Base-by-base conservation (phyloP, 1,140 invertebrate genomes). In the Magallana ariakensis region DNA sequence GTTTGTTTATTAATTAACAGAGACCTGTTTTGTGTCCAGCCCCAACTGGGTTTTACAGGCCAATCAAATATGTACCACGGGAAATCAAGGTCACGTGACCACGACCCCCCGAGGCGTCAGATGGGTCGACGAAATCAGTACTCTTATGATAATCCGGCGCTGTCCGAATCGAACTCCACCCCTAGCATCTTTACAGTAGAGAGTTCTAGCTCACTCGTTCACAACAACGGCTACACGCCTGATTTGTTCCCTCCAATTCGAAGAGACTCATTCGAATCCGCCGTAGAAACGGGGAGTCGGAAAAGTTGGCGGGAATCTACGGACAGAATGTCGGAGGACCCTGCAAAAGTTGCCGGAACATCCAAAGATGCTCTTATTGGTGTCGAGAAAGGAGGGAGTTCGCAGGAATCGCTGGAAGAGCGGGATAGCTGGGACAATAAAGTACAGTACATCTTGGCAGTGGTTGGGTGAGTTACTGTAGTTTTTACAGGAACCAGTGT, bases 391-490 rank as follows among this genome's bases (percentile, higher is more conserved):
- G 83, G 81, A 58, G 33, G 19, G 10, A 62, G 46, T 15, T 62
- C 82, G 33, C 53, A 80, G 26, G 58, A 54, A 60, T 26, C 15
- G 0, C 10, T 19, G 1, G 84, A 87, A 33, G 87, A 89, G 53
- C 82, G 90, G 26, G 90, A 90, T 46, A 85, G 89, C 0, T 91
- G 90, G 90, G 90, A 91, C 54, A 91, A 91, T 26, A 90, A 90
- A 66, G 89, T 85, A 19, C 95, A 95, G 85, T 95, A 95, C 89
- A 91, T 95, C 19, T 88, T 95, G 9, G 95, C 95, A 2, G 91
- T 94, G 8, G 92, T 95, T 19, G 94, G 94, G 8, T 75, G 9
- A 75, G 66, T 75, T n/a, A 0, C n/a, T n/a, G n/a, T 75, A 26
- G 4, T 75, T 70, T 75, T 70, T 22, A 10, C 19, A 16, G 15